Evolutionary conservation across 2,888 invertebrate species (phyloP), one percentile per base, ranked within the genome.

Genomic region (Ornithoptera priamus): DNA sequence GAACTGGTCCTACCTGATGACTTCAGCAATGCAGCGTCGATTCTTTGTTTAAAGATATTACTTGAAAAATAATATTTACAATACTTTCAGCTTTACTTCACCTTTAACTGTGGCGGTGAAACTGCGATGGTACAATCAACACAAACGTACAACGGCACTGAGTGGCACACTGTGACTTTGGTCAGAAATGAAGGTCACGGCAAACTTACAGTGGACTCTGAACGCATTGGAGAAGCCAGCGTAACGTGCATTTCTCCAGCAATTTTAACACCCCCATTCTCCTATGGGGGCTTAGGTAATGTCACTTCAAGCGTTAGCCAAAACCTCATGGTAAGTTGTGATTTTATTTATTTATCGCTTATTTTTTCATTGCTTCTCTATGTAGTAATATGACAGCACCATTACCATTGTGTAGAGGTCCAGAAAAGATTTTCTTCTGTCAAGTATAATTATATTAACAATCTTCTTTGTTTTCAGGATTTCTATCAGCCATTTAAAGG

Each of bases 91-190:
- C 81, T 97, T 0, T 89, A 95, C 76, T 96, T 95, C 81, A 87
- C 94, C 4, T 96, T 96, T 85, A 95, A 95, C 83, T 95, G 96
- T 78, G 97, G 97, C 24, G 93, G 93, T 0, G 94, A 94, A 8
- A 91, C 93, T 0, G 94, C 93, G 0, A 80, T 91, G 0, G 86
- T 97, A 0, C 85, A 90, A 15, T 95, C 96, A 0, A 78, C 90
- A 0, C 83, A 84, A 17, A 87, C 86, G 3, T 94, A 96, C 78
- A 95, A 96, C 79, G 97, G 97, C 81, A 95, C 95, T 0, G 86
- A 94, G 64, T 98, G 98, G 98, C 98, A 98, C 82, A 93, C 94
- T 0, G 94, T 96, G 0, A 93, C 93, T 17, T 94, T 98, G 77
- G 93, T 93, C 24, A 92, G 97, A 50, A 92, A 94, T 56, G 92